A percentile compares a stretch with the other conserved stretches of the same genome.
Evolutionary conservation across 2,888 invertebrate genomes (phyloP).

Genomic region (Meandrusa payeni): DNA sequence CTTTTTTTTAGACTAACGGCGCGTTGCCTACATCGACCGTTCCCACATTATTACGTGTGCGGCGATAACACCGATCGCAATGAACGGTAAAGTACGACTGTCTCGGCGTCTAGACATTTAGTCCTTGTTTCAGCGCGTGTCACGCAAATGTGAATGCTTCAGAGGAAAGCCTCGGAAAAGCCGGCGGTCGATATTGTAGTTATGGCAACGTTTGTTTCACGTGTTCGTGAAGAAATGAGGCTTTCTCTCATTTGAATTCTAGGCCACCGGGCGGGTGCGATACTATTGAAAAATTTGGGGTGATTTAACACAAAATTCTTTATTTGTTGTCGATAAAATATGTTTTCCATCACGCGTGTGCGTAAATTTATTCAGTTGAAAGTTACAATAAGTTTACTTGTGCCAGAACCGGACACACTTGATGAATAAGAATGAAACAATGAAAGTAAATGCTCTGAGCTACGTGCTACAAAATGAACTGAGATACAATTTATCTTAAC

Average conservation of each 20-base stretch:
- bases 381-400: constrained; percentile 18
- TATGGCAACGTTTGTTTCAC: constrained; percentile 75
- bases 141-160: constrained; percentile 70
- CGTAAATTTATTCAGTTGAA: constrained; percentile 23
- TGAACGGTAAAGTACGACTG: constrained; percentile 30
- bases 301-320: constrained; percentile 3
- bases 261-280: constrained; percentile 47
- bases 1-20: constrained; percentile 41
- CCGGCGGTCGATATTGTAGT: constrained; percentile 74
- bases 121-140: constrained; percentile 66
- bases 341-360: not conserved
- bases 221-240: constrained; percentile 56
- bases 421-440: constrained; percentile 21
- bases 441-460: constrained; percentile 24
- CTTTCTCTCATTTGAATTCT: constrained; percentile 72
- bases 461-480: constrained; percentile 1
- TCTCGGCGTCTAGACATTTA: constrained; percentile 52
- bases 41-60: constrained; percentile 27
- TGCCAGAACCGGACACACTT: constrained; percentile 13
- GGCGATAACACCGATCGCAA: constrained; percentile 35
- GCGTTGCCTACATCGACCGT: constrained; percentile 36
- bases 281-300: constrained; percentile 18
- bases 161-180: constrained; percentile 75
- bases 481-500: not conserved
- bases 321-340: constrained; percentile 11